Conservation (phyloP, 2,797 vertebrate species). For the Pangasius krempfi region DNA sequence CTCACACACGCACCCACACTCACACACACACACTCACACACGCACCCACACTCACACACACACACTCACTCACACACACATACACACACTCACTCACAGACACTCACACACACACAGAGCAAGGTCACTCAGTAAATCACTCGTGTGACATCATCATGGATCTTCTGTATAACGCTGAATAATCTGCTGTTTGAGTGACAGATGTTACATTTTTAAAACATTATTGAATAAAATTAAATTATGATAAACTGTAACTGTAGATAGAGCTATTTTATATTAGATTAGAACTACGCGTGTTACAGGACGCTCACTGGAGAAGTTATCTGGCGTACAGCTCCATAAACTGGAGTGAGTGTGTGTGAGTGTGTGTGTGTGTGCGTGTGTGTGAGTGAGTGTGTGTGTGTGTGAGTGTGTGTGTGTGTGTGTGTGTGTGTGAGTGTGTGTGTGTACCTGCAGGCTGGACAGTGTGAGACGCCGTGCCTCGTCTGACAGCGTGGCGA, state of each 20-base stretch:
- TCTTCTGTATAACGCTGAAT: background rate
- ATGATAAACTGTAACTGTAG: too few species aligned
- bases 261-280: too few species aligned
- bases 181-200: background rate
- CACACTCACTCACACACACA: conserved; percentile 1
- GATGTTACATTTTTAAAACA: background rate
- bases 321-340: background rate
- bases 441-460: conserved; percentile 85
- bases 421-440: conserved; percentile 23
- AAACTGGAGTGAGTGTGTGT: background rate
- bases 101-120: background rate
- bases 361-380: conserved; percentile 12
- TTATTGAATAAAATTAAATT: background rate
- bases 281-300: too few species aligned
- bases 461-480: conserved; percentile 90
- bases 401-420: background rate
- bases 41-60: background rate
- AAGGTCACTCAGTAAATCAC: conserved; percentile 4
- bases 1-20: background rate
- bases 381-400: conserved; percentile 3
- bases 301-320: too few species aligned
- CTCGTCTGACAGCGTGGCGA: conserved; percentile 91
- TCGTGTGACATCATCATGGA: background rate
- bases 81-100: background rate
- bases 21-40: background rate